Percentiles rank a stretch among this genome's conserved stretches.
Evolutionary conservation across 2,888 invertebrate genomes (phyloP).

Genomic region (Cecidostiba fungosa): DNA sequence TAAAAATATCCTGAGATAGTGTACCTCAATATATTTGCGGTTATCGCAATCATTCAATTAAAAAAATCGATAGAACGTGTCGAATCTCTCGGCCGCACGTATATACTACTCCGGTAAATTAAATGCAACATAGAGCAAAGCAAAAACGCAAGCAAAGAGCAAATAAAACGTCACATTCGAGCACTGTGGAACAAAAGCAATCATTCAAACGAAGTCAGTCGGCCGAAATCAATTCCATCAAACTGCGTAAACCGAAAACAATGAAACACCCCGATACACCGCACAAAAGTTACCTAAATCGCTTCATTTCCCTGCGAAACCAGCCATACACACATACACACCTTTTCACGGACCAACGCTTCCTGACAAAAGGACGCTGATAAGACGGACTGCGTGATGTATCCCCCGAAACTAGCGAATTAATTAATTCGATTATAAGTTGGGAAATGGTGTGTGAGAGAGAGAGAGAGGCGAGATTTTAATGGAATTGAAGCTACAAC

Average conservation of each 20-base stretch:
- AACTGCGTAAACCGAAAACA: background rate
- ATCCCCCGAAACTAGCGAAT: background rate
- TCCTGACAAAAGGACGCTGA: conserved; percentile 31
- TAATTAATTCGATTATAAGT: conserved; percentile 56
- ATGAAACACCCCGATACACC: background rate
- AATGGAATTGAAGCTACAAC: conserved; percentile 18
- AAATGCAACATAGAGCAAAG: background rate
- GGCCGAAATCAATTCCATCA: background rate
- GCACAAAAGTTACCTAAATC: background rate
- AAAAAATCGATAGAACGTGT: background rate
- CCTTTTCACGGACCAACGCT: conserved; percentile 52
- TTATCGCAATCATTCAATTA: background rate
- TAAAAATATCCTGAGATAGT: too few relatives aligned
- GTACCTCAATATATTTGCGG: too few relatives aligned
- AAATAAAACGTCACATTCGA: background rate
- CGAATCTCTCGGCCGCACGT: background rate
- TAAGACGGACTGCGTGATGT: background rate
- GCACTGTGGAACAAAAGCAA: background rate
- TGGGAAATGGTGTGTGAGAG: too few relatives aligned
- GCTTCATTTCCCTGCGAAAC: background rate
- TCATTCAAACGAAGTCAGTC: background rate
- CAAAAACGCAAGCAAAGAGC: background rate
- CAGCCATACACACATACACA: background rate
- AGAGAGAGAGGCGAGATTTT: background rate
- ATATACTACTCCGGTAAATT: background rate